Evolutionary conservation across 2,888 invertebrate genomes (phyloP).

Genomic region (Apomyelois bistriatella): DNA sequence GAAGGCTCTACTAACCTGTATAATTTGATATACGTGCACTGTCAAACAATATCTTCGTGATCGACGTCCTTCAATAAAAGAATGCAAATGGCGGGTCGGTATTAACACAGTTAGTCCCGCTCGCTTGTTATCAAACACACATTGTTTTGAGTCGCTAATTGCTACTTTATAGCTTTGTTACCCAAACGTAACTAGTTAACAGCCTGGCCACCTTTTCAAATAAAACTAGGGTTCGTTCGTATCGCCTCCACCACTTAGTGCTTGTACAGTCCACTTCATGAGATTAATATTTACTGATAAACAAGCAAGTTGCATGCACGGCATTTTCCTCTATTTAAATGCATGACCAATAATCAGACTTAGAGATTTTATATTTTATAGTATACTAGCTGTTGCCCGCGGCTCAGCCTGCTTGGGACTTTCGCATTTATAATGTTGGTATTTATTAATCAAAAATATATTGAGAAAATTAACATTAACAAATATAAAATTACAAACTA

Average conservation of each 20-base stretch:
- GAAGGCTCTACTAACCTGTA: neutral
- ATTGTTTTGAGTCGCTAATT: constrained; percentile 54
- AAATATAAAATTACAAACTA: too few relatives aligned
- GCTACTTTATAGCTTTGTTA: constrained; percentile 57
- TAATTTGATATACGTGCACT: neutral
- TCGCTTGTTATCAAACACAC: constrained; percentile 40
- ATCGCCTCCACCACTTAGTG: constrained; percentile 16
- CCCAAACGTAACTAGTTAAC: constrained; percentile 28
- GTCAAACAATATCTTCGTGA: neutral
- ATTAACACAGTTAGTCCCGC: neutral
- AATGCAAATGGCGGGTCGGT: neutral
- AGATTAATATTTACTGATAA: constrained; percentile 28
- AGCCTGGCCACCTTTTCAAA: constrained; percentile 22
- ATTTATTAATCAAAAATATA: too few relatives aligned
- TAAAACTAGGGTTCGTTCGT: constrained; percentile 20
- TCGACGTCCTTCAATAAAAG: neutral
- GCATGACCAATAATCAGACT: neutral
- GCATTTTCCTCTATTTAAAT: constrained; percentile 28
- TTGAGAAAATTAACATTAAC: too few relatives aligned
- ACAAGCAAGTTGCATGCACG: constrained; percentile 20
- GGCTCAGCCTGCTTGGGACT: too few relatives aligned
- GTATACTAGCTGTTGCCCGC: too few relatives aligned
- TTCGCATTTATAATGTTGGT: too few relatives aligned
- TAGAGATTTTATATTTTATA: too few relatives aligned
- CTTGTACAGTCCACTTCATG: constrained; percentile 11